These are phyloP conservation scores for Lagopus muta DNA, from an alignment of 2,113 vertebrate genomes.

Conservation along the genomic window DNA sequence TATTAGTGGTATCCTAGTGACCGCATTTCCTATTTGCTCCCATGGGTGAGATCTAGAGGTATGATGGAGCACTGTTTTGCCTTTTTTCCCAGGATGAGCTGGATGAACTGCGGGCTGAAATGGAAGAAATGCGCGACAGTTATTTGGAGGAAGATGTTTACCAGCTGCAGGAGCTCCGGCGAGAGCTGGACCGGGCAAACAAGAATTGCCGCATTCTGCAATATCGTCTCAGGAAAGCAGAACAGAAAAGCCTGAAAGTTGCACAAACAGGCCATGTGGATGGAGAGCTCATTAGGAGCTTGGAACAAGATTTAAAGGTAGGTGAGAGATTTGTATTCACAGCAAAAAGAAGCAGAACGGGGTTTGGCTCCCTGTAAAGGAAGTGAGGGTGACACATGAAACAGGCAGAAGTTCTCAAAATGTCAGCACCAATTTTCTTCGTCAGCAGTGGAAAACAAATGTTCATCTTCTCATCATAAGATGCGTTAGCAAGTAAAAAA, in stretches of 20 bases:
- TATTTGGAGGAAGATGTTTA: slow-evolving; percentile 99
- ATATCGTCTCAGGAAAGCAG: slow-evolving; percentile 96
- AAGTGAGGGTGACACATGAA: neutral
- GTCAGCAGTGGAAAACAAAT: neutral
- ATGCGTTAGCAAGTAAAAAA: neutral
- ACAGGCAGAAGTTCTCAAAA: slow-evolving; percentile 2
- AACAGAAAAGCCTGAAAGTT: slow-evolving; percentile 96
- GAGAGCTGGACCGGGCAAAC: slow-evolving; percentile 96
- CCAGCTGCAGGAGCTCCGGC: slow-evolving; percentile 95
- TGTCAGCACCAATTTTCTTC: neutral
- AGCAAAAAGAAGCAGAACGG: neutral
- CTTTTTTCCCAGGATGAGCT: slow-evolving; percentile 89
- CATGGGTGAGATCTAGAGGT: neutral
- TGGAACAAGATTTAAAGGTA: slow-evolving; percentile 99
- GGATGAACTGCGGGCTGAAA: slow-evolving; percentile 96
- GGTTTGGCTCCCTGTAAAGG: neutral
- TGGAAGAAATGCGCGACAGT: slow-evolving; percentile 98
- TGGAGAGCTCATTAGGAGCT: slow-evolving; percentile 91
- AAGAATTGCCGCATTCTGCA: slow-evolving; percentile 98
- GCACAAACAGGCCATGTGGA: slow-evolving; percentile 97
- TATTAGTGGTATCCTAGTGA: neutral
- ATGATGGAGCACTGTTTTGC: slow-evolving; percentile 36
- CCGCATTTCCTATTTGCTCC: neutral
- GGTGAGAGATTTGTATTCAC: neutral
- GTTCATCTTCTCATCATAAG: neutral